A percentile compares a stretch with the other conserved stretches of the same genome.
phyloP scores from a whole-genome alignment of 1,140 invertebrate species.

The Bacillus rossius region DNA sequence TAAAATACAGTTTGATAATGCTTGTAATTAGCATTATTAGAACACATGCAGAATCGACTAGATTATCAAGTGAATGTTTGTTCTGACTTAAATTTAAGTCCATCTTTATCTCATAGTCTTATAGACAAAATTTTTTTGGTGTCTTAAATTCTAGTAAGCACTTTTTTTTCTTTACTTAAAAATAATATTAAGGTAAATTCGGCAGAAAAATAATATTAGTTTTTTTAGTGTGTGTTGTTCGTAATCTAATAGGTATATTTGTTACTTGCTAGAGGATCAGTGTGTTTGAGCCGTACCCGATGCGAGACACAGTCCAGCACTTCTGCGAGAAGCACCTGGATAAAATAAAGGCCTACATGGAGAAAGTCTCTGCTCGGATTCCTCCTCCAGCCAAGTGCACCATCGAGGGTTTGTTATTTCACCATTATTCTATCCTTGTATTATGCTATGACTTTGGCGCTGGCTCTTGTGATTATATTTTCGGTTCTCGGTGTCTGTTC shows the following conservation, averaged over 20 bases:
- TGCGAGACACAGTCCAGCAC: slow-evolving; percentile 86
- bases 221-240: slow-evolving; percentile 3
- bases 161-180: too few relatives aligned
- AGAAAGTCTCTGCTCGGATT: slow-evolving; percentile 73
- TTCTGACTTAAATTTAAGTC: too few relatives aligned
- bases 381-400: slow-evolving; percentile 88
- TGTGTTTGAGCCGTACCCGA: slow-evolving; percentile 81
- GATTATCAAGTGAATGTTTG: too few relatives aligned
- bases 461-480: background rate
- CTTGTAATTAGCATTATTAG: too few relatives aligned
- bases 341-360: slow-evolving; percentile 88
- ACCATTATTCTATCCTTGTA: background rate
- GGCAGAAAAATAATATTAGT: background rate
- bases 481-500: background rate
- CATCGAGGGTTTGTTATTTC: slow-evolving; percentile 65
- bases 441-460: background rate
- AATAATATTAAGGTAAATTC: too few relatives aligned
- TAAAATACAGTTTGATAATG: too few relatives aligned
- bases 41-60: too few relatives aligned
- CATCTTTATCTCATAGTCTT: too few relatives aligned
- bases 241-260: too few relatives aligned
- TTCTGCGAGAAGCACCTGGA: slow-evolving; percentile 92
- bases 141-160: too few relatives aligned
- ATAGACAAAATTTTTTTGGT: too few relatives aligned
- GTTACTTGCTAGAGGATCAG: slow-evolving; percentile 59